phyloP scores from a whole-genome alignment of 2,113 vertebrate genomes.

The Sylvicapra grimmia region DNA sequence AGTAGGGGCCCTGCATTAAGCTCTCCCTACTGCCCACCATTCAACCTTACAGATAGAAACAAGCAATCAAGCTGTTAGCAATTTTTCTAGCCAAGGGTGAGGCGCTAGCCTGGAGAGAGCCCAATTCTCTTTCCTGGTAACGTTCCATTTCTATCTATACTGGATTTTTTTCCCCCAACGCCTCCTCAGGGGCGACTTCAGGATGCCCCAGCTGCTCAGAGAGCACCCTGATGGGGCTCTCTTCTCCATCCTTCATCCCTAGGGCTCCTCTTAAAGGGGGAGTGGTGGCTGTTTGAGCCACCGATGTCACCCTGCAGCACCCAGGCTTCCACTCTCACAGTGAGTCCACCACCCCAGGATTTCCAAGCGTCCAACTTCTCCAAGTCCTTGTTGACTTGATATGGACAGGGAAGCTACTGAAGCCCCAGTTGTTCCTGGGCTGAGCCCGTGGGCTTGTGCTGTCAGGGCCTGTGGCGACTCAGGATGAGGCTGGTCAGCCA shows the following conservation, averaged over 20 bases:
- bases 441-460: background rate
- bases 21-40: background rate
- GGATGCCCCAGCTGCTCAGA: background rate
- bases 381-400: background rate
- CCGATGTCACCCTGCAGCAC: background rate
- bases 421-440: background rate
- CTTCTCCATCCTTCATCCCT: background rate
- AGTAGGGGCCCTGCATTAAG: background rate
- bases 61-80: constrained; percentile 20
- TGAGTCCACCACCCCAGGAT: background rate
- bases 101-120: background rate
- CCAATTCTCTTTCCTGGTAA: background rate
- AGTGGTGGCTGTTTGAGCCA: background rate
- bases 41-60: constrained; percentile 18
- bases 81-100: background rate
- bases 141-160: background rate
- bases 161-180: background rate
- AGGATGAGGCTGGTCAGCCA: background rate
- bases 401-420: background rate
- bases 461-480: background rate
- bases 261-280: background rate
- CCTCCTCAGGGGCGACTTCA: background rate
- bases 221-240: background rate
- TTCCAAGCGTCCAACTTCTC: background rate
- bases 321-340: background rate